These are phyloP conservation scores for Thereva unica DNA, from an alignment of 2,888 invertebrate species.

Conservation along the genomic window DNA sequence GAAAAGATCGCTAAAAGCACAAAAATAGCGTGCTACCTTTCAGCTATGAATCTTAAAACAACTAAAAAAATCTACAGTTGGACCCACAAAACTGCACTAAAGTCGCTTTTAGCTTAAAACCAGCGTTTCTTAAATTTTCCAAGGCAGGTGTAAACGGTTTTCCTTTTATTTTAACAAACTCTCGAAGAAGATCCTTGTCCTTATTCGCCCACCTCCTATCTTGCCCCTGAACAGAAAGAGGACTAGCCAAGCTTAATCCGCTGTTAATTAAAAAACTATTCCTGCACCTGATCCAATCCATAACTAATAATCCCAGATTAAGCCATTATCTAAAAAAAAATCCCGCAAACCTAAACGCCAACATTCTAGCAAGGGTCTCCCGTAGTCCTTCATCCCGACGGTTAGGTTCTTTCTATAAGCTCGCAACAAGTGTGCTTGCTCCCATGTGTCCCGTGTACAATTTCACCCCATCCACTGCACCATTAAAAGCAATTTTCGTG, in stretches of 20 bases:
- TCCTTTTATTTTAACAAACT: background rate
- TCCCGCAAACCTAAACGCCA: conserved; percentile 5
- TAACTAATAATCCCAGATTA: conserved; percentile 42
- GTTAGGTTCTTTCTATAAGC: background rate
- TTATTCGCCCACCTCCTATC: conserved; percentile 4
- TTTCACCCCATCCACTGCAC: conserved; percentile 6
- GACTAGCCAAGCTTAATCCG: conserved; percentile 32
- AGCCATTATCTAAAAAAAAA: conserved; percentile 36
- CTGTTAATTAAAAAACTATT: conserved; percentile 43
- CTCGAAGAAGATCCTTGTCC: conserved; percentile 3
- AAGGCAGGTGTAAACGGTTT: too few relatives aligned
- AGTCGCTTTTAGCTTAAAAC: too few relatives aligned
- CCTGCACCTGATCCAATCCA: conserved; percentile 40
- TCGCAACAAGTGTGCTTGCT: conserved; percentile 42
- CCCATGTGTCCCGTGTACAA: conserved; percentile 33
- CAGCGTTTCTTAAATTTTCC: too few relatives aligned
- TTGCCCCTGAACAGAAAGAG: background rate
- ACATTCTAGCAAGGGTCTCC: background rate
- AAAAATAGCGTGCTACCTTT: too few relatives aligned
- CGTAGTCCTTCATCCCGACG: background rate
- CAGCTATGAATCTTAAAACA: too few relatives aligned
- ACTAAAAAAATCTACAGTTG: too few relatives aligned
- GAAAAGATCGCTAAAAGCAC: too few relatives aligned
- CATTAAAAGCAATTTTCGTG: conserved; percentile 8
- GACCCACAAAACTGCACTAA: too few relatives aligned